Evolutionary conservation across 2,797 vertebrate genomes (phyloP), one percentile per base, ranked within the genome.

Genomic region (Sorex maritimensis): DNA sequence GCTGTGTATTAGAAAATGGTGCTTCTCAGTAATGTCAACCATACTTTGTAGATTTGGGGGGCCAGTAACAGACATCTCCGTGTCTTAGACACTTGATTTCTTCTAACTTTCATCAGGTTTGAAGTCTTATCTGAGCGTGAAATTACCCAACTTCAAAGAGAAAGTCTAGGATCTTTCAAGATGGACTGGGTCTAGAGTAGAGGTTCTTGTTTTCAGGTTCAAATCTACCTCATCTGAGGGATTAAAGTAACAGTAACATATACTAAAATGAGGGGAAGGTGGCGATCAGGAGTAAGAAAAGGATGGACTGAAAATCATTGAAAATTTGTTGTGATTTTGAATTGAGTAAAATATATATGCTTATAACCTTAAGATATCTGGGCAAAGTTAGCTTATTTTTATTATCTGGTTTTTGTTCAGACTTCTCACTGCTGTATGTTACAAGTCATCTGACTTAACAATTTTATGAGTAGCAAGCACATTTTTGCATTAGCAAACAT

Each of bases 351-450:
- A 55, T 12, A 55, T 55, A 55, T 71, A 75, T 81, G 52, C 52
- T 83, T 21, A 44, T 74, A 79, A 83, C 30, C 41, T 67, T 63
- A 69, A 79, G 12, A 7, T 44, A 44, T 44, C 41, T 44, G 41
- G 41, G 41, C 58, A 82, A 4, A 79, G 17, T 72, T 58, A 67
- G 52, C 67, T 61, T 68, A 91, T 68, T 61, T 87, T 71, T 85
- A 58, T 52, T 92, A 21, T 77, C 52, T 46, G 8, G 2, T 52
- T 72, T 63, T 68, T 83, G 49, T 26, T 73, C 68, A 69, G 2
- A 75, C 8, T 55, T 91, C 91, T 71, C 78, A 52, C 19, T 87
- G n/a, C 21, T 84, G 63, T 87, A 46, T 75, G 41, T 71, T 85
- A 46, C 14, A 65, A 65, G 71, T 89, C 30, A 74, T 63, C 71